Conservation (phyloP, 2,113 vertebrate species). For the Hyaena hyaena region DNA sequence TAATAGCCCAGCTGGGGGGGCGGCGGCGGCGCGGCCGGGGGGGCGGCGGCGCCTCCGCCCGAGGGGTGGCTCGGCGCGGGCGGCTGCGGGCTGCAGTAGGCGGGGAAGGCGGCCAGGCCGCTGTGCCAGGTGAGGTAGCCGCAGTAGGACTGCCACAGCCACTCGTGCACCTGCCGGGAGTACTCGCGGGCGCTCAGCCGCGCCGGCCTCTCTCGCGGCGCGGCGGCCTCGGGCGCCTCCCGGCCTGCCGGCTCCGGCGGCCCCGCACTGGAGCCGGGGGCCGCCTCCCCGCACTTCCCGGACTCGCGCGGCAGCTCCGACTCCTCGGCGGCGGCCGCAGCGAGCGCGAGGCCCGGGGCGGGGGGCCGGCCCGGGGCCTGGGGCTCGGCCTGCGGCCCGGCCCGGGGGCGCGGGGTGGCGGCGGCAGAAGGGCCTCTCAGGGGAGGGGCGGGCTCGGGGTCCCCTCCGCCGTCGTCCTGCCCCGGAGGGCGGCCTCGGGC, state of each 20-base stretch:
- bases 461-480: conserved; percentile 37
- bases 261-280: neutral
- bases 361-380: neutral
- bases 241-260: neutral
- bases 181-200: conserved; percentile 89
- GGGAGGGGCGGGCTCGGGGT: conserved; percentile 15
- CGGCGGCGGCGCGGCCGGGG: neutral
- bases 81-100: conserved; percentile 62
- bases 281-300: neutral
- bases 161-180: conserved; percentile 92
- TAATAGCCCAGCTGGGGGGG: conserved; percentile 72
- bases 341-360: neutral
- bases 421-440: neutral
- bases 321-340: neutral
- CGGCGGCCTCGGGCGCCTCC: neutral
- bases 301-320: neutral
- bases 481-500: conserved; percentile 58
- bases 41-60: neutral
- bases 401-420: neutral
- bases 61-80: neutral
- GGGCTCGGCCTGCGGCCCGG: neutral
- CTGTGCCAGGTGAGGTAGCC: conserved; percentile 91
- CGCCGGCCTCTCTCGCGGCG: conserved; percentile 5
- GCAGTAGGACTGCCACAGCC: conserved; percentile 96
- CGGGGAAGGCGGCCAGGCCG: conserved; percentile 85